Percentiles rank a stretch among this genome's conserved stretches.
These are phyloP conservation scores for Heterotis niloticus DNA, from an alignment of 2,113 vertebrate genomes.

Conservation along the genomic window DNA sequence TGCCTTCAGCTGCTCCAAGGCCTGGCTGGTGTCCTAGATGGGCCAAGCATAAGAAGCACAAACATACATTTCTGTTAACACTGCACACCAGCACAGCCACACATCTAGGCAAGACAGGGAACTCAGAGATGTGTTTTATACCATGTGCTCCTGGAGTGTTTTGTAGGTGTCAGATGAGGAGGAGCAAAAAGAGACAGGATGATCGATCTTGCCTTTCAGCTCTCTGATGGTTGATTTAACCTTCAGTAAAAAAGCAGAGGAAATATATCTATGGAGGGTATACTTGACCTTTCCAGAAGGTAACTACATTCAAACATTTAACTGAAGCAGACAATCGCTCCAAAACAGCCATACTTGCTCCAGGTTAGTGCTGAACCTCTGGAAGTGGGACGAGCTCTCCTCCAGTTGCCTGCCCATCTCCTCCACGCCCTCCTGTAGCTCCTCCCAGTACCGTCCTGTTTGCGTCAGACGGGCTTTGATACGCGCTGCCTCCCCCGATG, in stretches of 20 bases:
- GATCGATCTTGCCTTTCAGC: conserved; percentile 67
- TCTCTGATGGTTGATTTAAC: conserved; percentile 65
- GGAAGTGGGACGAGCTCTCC: conserved; percentile 73
- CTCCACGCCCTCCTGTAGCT: conserved; percentile 76
- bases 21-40: conserved; percentile 76
- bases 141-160: conserved; percentile 80
- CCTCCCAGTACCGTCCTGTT: conserved; percentile 83
- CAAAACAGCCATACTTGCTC: conserved; percentile 65
- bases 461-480: conserved; percentile 89
- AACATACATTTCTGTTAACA: not conserved
- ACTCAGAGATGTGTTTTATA: conserved; percentile 43
- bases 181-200: conserved; percentile 70
- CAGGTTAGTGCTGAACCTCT: conserved; percentile 75
- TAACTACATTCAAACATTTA: not conserved
- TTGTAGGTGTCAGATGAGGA: conserved; percentile 78
- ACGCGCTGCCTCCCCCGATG: conserved; percentile 80
- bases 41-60: conserved; percentile 1
- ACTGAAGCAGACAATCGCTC: not conserved
- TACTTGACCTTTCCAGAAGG: not conserved
- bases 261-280: not conserved
- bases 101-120: not conserved
- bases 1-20: conserved; percentile 72
- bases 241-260: conserved; percentile 51
- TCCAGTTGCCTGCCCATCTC: conserved; percentile 70
- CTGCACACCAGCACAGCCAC: no score